These are phyloP conservation scores for Melanerpes aurifrons DNA, from an alignment of 2,113 vertebrate species.

Conservation along the genomic window DNA sequence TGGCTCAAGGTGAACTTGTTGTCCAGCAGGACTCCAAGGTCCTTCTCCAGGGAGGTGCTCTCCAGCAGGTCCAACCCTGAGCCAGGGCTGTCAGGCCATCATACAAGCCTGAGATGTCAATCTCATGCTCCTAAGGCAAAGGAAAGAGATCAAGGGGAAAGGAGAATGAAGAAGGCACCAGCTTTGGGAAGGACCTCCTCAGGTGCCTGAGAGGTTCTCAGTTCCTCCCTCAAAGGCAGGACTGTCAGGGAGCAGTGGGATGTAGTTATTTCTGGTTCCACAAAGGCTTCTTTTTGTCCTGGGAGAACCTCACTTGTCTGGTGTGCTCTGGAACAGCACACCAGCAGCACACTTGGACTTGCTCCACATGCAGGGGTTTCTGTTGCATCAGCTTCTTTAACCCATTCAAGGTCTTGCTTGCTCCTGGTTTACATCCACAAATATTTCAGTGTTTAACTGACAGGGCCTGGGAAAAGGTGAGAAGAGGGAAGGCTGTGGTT, in stretches of 20 bases:
- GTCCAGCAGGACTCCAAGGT: too few species aligned
- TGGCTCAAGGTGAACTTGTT: too few species aligned
- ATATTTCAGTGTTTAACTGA: background rate
- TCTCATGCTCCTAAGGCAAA: background rate
- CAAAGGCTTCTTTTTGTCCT: background rate
- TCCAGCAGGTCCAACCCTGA: too few species aligned
- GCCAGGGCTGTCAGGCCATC: background rate
- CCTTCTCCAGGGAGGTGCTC: too few species aligned
- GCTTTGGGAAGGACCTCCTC: background rate
- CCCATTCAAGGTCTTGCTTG: too few species aligned
- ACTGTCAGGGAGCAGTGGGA: background rate
- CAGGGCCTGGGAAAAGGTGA: background rate
- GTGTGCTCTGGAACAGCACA: background rate
- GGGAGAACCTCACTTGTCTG: background rate
- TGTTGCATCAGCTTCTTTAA: background rate
- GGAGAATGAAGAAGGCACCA: background rate
- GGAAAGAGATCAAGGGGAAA: fast-evolving
- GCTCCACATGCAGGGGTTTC: background rate
- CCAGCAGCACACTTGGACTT: background rate
- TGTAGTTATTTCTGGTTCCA: background rate
- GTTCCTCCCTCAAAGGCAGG: background rate
- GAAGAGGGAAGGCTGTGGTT: background rate
- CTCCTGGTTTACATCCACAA: background rate
- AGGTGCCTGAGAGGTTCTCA: background rate
- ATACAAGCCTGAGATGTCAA: background rate